Base-by-base conservation (phyloP, 2,797 vertebrate species). In the Hirundo rustica region DNA sequence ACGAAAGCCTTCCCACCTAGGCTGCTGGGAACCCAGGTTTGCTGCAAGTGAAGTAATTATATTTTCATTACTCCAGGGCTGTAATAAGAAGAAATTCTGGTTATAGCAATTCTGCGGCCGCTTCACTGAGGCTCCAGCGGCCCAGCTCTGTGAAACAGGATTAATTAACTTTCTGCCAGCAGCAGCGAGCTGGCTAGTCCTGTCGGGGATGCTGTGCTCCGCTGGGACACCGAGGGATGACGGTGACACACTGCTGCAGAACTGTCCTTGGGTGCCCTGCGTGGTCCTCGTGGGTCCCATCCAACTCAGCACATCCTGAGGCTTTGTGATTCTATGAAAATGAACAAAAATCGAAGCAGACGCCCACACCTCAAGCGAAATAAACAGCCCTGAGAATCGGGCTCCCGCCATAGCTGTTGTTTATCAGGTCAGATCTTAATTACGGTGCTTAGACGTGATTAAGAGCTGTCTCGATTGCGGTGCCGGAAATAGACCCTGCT, bases 111-210 rank as follows among this genome's bases (percentile, higher is more conserved):
- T 62, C 62, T 45, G 60, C 64, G 73, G 9, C 54, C 8, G 0
- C 36, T 55, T 79, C 51, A 13, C 50, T 27, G 65, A 84, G 71
- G 88, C 54, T 78, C n/a, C 44, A 26, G 74, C 42, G 87, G 62
- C 71, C 40, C 66, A 50, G 80, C 34, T 64, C 67, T 76, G 66
- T 82, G 67, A 60, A 89, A 48, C 64, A 70, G 71, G 81, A 78
- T 91, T 82, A 87, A 96, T 87, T 75, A 81, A 62, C 38, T 61
- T 34, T 29, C 20, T 81, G 58, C 54, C 22, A 88, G 76, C 60
- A 17, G 54, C 13, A 44, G 34, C 1, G 25, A 67, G 57, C 72
- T 68, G 62, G 25, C 51, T 60, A 15, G 55, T 12, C 86, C 80
- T 88, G 65, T 21, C 5, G 22, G 19, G 47, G 60, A 11, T 30